Base-by-base conservation (phyloP, 2,888 invertebrate genomes). In the Dasysyrphus albostriatus region DNA sequence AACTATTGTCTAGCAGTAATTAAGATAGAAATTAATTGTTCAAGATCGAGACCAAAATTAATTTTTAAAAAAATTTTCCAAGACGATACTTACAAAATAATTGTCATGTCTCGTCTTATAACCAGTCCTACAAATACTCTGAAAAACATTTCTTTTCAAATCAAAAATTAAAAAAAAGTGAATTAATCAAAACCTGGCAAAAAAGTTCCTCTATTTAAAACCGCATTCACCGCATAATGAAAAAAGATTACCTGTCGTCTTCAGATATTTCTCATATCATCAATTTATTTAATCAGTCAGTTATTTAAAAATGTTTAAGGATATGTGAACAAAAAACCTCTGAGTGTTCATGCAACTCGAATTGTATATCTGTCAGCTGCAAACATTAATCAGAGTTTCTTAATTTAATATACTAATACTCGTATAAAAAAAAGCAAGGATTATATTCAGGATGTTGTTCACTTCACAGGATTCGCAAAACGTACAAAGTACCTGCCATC, bases 191-290 rank as follows among this genome's bases (percentile, higher is more conserved):
- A 63, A 29, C 42, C 44, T 29, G 10, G 3, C 9, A 32, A 63
- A 63, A 63, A 63, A 32, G 0, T 32, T 63, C 10, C 2, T 32
- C 8, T 44, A 16, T 63, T 44, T 5, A 76, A 69, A 73, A 67
- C 44, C 78, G 4, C 78, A 72, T 65, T n/a, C 12, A 32, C 32
- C 5, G 8, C 9, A 51, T n/a, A n/a, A n/a, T 2, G 5, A 1
- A 49, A 49, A 61, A 85, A 82, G 76, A 85, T 85, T 82, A 85
- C 84, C 84, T 85, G 84, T 85, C 84, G 81, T 85, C 76, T 82
- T 77, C 84, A 85, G 84, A 61, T 51, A 8, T 47, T 42, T 2
- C 39, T 44, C 54, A 47, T 67, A 73, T 81, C 81, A 77, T 85
- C 84, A 85, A 85, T 85, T 85, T 73, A 85, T 85, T 81, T 73